A percentile compares a stretch with the other conserved stretches of the same genome.
Evolutionary conservation across 2,797 vertebrate species (phyloP).

Genomic region (Babyrousa celebensis): DNA sequence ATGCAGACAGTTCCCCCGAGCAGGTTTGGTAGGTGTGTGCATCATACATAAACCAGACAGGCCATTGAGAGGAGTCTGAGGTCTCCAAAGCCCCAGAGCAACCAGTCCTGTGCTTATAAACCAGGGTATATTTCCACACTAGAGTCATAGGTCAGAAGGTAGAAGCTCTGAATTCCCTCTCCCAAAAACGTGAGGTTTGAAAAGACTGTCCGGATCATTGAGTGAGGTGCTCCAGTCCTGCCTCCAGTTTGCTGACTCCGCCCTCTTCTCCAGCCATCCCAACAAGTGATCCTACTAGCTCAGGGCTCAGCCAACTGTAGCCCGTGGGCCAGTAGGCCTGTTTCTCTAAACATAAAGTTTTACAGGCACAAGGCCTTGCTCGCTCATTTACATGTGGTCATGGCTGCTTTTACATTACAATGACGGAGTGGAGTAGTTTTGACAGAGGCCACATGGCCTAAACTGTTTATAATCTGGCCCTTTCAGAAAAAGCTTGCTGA

Average conservation of each 20-base stretch:
- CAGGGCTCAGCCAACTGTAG: background rate
- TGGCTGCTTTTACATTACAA: background rate
- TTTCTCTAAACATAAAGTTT: slow-evolving; percentile 4
- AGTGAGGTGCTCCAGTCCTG: background rate
- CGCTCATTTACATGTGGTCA: background rate
- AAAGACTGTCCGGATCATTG: background rate
- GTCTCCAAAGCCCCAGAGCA: background rate
- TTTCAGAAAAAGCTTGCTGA: background rate
- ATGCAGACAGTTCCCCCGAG: background rate
- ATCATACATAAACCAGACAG: background rate
- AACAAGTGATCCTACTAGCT: background rate
- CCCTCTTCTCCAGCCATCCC: background rate
- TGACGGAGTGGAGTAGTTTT: background rate
- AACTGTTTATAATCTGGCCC: background rate
- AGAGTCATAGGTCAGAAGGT: background rate
- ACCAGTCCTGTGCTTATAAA: background rate
- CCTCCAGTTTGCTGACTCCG: background rate
- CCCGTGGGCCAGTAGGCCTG: background rate
- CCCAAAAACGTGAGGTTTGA: background rate
- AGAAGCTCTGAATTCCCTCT: background rate
- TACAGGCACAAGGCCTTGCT: background rate
- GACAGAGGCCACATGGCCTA: background rate
- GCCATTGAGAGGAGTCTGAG: background rate
- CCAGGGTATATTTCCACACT: background rate
- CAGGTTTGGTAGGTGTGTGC: background rate